These are phyloP conservation scores for human DNA, from an alignment of 2,113 vertebrate species.

Conservation along the genomic window GRCh38 chrX:12252501-12253000, in stretches of 20 bases:
- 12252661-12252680: slow-evolving; percentile 71
- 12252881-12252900: not conserved
- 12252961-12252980: not conserved
- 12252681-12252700: slow-evolving; percentile 63
- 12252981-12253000: not conserved
- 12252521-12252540: slow-evolving; percentile 8
- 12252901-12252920: slow-evolving; percentile 22
- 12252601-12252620: slow-evolving; percentile 68
- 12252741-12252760: slow-evolving; percentile 56
- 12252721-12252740: slow-evolving; percentile 41
- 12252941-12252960: slow-evolving; percentile 26
- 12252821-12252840: not conserved
- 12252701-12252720: slow-evolving; percentile 73
- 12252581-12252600: slow-evolving; percentile 51
- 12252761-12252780: not conserved
- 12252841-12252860: not conserved
- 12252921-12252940: slow-evolving; percentile 32
- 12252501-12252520: slow-evolving; percentile 38
- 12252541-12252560: slow-evolving; percentile 58
- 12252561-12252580: slow-evolving; percentile 26
- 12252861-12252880: not conserved
- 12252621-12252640: slow-evolving; percentile 68
- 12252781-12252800: not conserved
- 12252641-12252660: slow-evolving; percentile 76
- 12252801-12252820: not conserved